Base-by-base conservation (phyloP, 2,797 vertebrate species). In the Oceanodroma leucorhoa region DNA sequence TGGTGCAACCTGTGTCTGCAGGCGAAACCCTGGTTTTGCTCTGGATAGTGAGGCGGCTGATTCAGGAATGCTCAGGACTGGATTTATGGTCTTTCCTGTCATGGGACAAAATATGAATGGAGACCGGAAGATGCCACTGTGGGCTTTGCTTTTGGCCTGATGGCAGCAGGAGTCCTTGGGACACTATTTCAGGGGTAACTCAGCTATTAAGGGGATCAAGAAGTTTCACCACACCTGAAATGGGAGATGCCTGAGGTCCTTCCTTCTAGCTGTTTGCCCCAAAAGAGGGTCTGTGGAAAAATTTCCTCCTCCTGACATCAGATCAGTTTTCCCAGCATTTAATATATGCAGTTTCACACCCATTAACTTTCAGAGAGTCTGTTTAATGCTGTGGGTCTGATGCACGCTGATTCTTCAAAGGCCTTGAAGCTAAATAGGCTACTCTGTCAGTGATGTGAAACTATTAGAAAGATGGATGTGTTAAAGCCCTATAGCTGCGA, bases 361-460 rank as follows among this genome's bases (percentile, higher is more conserved):
- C 24, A 38, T 91, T 96, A 95, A 92, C 90, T 96, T 96, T 73
- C 67, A 88, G 32, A 67, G 77, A 94, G 73, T 72, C 72, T 87
- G 48, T 91, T 95, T 92, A 83, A 87, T 8, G 4, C 60, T 8
- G 4, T 26, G 60, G 57, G 62, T 50, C 80, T 92, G 73, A 60
- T 80, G 61, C 73, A 66, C 0, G 0, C 66, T 96, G 90, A 94
- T 97, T 94, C 87, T 90, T 95, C 93, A 90, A 87, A 93, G 86
- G 58, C 85, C 93, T 94, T 91, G 91, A 50, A 82, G 70, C 87
- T 89, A 90, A 96, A 91, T 73, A 82, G 93, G 83, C 85, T 88
- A 12, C 91, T 96, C 80, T 34, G 73, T 83, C 95, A 97, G 93
- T 91, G 93, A 88, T 5, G 48, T 27, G 77, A 36, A 87, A 32